Percentiles rank a stretch among this genome's conserved stretches.
These are phyloP conservation scores for Drosophila dunni DNA, from an alignment of 1,140 invertebrate genomes.

Conservation along the genomic window DNA sequence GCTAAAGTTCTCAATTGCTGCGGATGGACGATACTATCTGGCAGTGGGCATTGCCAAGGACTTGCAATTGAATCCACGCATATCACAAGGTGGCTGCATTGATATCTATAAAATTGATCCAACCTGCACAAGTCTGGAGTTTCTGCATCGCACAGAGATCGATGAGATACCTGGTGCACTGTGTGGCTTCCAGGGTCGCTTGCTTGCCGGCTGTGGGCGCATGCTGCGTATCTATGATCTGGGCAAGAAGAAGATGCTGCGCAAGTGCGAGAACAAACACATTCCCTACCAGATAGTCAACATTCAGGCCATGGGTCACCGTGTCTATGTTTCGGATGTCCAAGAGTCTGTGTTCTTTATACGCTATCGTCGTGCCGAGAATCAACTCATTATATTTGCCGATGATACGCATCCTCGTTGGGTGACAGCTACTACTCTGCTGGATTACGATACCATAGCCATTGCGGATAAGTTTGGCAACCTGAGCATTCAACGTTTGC, in stretches of 20 bases:
- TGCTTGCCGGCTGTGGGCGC: conserved; percentile 96
- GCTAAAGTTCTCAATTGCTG: conserved; percentile 84
- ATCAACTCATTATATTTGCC: conserved; percentile 98
- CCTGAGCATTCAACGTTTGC: conserved; percentile 94
- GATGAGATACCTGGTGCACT: conserved; percentile 97
- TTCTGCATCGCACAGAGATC: conserved; percentile 97
- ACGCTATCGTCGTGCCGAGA: conserved; percentile 97
- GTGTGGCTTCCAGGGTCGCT: conserved; percentile 95
- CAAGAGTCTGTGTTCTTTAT: conserved; percentile 99
- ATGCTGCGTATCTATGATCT: conserved; percentile 97
- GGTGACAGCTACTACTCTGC: conserved; percentile 95
- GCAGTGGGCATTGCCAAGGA: conserved; percentile 95
- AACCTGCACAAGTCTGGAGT: conserved; percentile 92
- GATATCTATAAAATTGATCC: conserved; percentile 86
- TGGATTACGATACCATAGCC: conserved; percentile 99
- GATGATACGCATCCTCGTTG: conserved; percentile 99
- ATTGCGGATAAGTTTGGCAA: conserved; percentile 99
- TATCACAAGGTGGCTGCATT: conserved; percentile 69
- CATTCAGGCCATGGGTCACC: conserved; percentile 96
- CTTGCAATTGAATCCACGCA: conserved; percentile 92
- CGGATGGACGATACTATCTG: conserved; percentile 80
- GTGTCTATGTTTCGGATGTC: conserved; percentile 97
- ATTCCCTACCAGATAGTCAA: conserved; percentile 97
- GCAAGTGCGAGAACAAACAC: conserved; percentile 99
- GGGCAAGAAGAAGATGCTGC: conserved; percentile 97